Evolutionary conservation across 2,113 vertebrate genomes (phyloP).

Genomic region (Strix uralensis): DNA sequence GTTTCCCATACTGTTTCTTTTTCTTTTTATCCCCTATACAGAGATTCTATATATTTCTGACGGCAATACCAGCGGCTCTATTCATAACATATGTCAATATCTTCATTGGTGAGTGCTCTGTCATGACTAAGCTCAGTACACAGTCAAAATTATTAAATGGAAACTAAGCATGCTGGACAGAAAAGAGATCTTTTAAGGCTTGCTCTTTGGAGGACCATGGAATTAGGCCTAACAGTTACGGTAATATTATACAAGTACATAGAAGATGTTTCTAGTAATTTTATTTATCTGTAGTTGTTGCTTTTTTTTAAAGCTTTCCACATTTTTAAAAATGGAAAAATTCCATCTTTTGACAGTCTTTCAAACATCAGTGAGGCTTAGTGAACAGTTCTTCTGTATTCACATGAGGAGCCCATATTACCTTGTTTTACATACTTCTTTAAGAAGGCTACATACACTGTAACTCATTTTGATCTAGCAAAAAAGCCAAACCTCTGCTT

Average conservation of each 20-base stretch:
- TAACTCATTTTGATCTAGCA: neutral
- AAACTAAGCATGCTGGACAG: neutral
- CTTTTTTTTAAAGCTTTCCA: neutral
- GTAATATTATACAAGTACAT: neutral
- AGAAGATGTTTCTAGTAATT: neutral
- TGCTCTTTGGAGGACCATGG: neutral
- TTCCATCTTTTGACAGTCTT: neutral
- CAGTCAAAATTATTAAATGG: neutral
- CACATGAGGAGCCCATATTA: neutral
- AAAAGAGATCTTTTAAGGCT: neutral
- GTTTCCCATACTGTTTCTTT: neutral
- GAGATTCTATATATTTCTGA: slow-evolving; percentile 84
- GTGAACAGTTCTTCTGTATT: neutral
- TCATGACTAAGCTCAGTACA: neutral
- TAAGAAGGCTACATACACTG: neutral
- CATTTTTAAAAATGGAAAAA: neutral
- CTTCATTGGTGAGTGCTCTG: slow-evolving; percentile 85
- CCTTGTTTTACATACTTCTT: neutral
- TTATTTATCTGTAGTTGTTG: neutral
- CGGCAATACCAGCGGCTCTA: slow-evolving; percentile 81
- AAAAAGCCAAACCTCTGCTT: neutral
- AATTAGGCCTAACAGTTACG: neutral
- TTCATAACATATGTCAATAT: slow-evolving; percentile 83
- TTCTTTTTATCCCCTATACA: slow-evolving; percentile 39
- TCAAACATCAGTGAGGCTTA: neutral